Base-by-base conservation (phyloP, 2,888 invertebrate species). In the Ferdinandea cuprea region DNA sequence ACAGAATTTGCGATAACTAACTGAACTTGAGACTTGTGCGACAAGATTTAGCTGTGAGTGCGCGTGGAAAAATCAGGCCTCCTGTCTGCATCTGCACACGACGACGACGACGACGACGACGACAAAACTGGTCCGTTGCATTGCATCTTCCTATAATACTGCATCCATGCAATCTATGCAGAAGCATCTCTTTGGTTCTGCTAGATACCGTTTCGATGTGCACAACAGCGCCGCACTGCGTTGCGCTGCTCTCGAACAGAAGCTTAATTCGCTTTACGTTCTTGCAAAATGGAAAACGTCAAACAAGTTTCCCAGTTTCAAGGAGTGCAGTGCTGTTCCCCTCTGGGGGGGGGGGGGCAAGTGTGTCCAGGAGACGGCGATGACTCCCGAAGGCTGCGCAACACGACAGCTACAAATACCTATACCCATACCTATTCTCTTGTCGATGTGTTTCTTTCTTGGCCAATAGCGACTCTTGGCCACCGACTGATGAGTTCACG, bases 231-330 rank as follows among this genome's bases (percentile, higher is more conserved):
- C 58, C 44, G 40, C n/a, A n/a, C n/a, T n/a, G n/a, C n/a, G n/a
- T n/a, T n/a, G n/a, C n/a, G n/a, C 50, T 44, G 32, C 42, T n/a
- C n/a, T n/a, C n/a, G n/a, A 48, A 71, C 76, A 71, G 81, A 81
- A 81, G 81, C 81, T 52, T 76, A 48, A 76, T 81, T 25, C 65
- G 59, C 52, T 9, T 54, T 54, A 59, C 81, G 71, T 77, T 66
- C n/a, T 52, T 40, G 77, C 71, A 71, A 71, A 81, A 77, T 81
- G 77, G 81, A 81, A 81, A 81, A 81, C 71, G 71, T 77, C 76
- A 81, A 77, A 77, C 81, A 30, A 77, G 81, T 81, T 76, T 66
- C 6, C 1, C n/a, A n/a, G n/a, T n/a, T n/a, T n/a, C n/a, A n/a
- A n/a, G n/a, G n/a, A n/a, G n/a, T n/a, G n/a, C n/a, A 52, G 37